Evolutionary conservation across 2,113 vertebrate species (phyloP), one percentile per base, ranked within the genome.

Genomic region (Phrynocephalus versicolor): DNA sequence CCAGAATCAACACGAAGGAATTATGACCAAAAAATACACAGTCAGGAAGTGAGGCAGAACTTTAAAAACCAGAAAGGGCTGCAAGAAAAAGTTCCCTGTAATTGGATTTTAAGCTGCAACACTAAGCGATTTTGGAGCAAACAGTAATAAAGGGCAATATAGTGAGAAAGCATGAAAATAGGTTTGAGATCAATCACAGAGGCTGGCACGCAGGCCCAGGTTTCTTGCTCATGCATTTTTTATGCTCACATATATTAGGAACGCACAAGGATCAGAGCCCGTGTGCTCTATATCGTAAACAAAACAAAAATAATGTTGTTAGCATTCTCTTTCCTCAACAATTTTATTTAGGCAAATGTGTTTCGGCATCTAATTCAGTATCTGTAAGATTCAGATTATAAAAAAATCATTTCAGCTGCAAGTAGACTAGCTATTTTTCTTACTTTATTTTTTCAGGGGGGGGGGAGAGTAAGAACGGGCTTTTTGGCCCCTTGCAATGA

Each of bases 331-430:
- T 87, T 86, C 21, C 83, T 30, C 45, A 85, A 85, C 82, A 84
- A 80, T 80, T 72, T 84, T 41, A 84, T 86, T 92, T 79, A 80
- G 39, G 60, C 15, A 70, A 69, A 1, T 86, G 21, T 33, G 6
- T 70, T 89, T 93, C 33, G 76, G 6, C 45, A 71, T 80, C 80
- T 70, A 88, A 90, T 77, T 87, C 79, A 88, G 25, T 71, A 57
- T 58, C 70, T 82, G 75, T 62, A 67, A 82, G 64, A 1, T 0
- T 1, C 0, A 87, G 14, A 67, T 80, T 64, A 75, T 89, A 84
- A 81, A 83, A 83, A 82, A 90, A 86, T 90, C 70, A 89, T 87
- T 84, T 23, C 27, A 78, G 73, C 9, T 65, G 15, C 5, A 55
- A 62, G 16, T 77, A 74, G 79, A 77, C 84, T 78, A 23, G n/a